These are phyloP conservation scores for Sphaerophoria rueppellii DNA, from an alignment of 2,888 invertebrate species.

Conservation along the genomic window DNA sequence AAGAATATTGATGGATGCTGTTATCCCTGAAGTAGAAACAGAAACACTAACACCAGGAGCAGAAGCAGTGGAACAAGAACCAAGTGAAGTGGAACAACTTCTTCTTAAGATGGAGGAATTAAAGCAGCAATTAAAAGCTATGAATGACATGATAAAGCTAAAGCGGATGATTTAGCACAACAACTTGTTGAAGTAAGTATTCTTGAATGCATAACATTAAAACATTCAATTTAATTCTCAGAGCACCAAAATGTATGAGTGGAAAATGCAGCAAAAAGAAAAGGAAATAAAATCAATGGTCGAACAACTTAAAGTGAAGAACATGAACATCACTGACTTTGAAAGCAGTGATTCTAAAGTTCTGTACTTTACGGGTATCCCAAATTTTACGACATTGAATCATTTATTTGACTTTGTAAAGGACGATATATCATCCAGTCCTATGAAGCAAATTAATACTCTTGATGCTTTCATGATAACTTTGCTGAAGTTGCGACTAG, in stretches of 20 bases:
- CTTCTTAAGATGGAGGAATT: not conserved
- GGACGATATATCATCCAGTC: not conserved
- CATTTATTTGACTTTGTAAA: slow-evolving; percentile 9
- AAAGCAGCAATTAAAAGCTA: slow-evolving; percentile 7
- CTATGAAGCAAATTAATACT: slow-evolving; percentile 25
- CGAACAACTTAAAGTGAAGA: slow-evolving; percentile 9
- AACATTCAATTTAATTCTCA: slow-evolving; percentile 18
- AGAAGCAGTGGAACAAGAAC: slow-evolving; percentile 3
- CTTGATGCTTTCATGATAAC: slow-evolving; percentile 30
- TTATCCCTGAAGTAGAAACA: slow-evolving; percentile 8
- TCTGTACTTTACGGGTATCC: slow-evolving; percentile 28
- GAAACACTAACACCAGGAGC: not conserved
- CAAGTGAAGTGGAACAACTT: slow-evolving; percentile 7
- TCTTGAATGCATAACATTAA: slow-evolving; percentile 4
- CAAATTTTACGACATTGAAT: slow-evolving; percentile 1
- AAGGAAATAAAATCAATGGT: slow-evolving; percentile 10
- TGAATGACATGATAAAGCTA: not conserved
- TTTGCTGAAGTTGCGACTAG: slow-evolving; percentile 21
- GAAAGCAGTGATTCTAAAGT: slow-evolving; percentile 12
- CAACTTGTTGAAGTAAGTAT: slow-evolving; percentile 6
- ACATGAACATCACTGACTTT: slow-evolving; percentile 10
- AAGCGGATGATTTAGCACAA: slow-evolving; percentile 1
- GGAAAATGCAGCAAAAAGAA: not conserved
- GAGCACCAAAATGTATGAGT: slow-evolving; percentile 14
- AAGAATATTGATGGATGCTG: slow-evolving; percentile 17